phyloP scores from a whole-genome alignment of 37 sponge, comb jelly and placozoan species.

The Aplysina aerophoba region DNA sequence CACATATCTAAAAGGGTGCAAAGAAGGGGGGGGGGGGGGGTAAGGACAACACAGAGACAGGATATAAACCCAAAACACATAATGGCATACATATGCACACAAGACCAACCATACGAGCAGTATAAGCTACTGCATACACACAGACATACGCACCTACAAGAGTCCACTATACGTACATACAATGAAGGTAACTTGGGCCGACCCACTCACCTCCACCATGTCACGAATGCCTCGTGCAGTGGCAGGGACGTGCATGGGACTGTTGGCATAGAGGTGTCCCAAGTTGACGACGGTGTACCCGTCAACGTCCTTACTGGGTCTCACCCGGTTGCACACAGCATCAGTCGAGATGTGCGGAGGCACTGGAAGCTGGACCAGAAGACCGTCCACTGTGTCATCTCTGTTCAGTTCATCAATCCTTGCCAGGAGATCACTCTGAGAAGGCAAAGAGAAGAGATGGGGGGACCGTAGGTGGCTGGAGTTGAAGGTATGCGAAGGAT shows the following conservation, averaged over 20 bases:
- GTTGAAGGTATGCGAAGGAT: too few species aligned
- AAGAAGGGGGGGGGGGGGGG: not conserved
- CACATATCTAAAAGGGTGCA: constrained; percentile 38
- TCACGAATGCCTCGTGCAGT: constrained; percentile 18
- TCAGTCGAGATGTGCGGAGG: constrained; percentile 69
- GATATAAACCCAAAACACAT: too few species aligned
- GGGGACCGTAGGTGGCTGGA: too few species aligned
- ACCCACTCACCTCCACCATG: constrained; percentile 31
- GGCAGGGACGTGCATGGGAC: constrained; percentile 3
- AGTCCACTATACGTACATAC: too few species aligned
- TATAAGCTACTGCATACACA: not conserved
- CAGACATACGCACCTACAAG: not conserved
- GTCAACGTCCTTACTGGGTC: constrained; percentile 82
- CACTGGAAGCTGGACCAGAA: constrained; percentile 82
- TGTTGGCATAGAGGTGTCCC: constrained; percentile 40
- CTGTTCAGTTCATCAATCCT: constrained; percentile 49
- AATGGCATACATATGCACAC: too few species aligned
- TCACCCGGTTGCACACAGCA: constrained; percentile 60
- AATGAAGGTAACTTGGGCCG: not conserved
- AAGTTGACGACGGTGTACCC: constrained; percentile 75
- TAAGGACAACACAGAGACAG: too few species aligned
- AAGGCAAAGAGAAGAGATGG: too few species aligned
- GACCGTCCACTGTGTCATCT: constrained; percentile 72
- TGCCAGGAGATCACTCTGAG: constrained; percentile 46
- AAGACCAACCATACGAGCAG: not conserved